Evolutionary conservation across 2,888 invertebrate genomes (phyloP), one percentile per base, ranked within the genome.

Genomic region (Himalopsyche kuldschensis): DNA sequence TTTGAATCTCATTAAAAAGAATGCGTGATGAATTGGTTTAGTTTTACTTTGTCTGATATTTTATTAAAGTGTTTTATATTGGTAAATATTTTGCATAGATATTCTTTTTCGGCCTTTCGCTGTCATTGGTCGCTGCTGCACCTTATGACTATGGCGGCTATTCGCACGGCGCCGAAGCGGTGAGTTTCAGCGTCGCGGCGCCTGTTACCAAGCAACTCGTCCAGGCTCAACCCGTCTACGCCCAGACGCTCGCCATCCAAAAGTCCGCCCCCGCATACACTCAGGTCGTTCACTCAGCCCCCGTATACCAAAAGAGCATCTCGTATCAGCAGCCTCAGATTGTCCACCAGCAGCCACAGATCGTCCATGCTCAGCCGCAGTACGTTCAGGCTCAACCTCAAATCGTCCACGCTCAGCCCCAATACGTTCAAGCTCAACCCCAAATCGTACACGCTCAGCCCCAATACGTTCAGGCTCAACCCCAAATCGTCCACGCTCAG

Each of bases 281-380:
- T 46, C 82, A 82, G 32, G 75, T 83, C 31, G 77, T 84, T n/a
- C 81, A 84, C 20, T 69, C 83, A 55, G 82, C 84, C n/a, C 83
- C 85, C 35, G 47, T 86, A 15, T 69, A 85, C 81, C 86, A 86
- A n/a, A 84, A 85, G 78, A 76, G 47, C 78, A 76, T 75, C 80
- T 41, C 75, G 75, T 80, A 82, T 31, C 84, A 78, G 35, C 83
- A 77, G 63, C 81, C 86, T 17, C 84, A 85, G 11, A 77, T 81
- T 20, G 30, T 80, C 32, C 84, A 85, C 24, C 78, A 84, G 5
- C 84, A 84, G n/a, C 84, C 85, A 15, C 79, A 79, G 55, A 31
- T 79, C 41, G 48, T 81, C 47, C 75, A 81, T 41, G 81, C 81
- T 46, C 77, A 81, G 4, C 69, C 79, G 3, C 75, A 32, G 27